Conservation (phyloP, 2,888 invertebrate species). For the Strigamia maritima region DNA sequence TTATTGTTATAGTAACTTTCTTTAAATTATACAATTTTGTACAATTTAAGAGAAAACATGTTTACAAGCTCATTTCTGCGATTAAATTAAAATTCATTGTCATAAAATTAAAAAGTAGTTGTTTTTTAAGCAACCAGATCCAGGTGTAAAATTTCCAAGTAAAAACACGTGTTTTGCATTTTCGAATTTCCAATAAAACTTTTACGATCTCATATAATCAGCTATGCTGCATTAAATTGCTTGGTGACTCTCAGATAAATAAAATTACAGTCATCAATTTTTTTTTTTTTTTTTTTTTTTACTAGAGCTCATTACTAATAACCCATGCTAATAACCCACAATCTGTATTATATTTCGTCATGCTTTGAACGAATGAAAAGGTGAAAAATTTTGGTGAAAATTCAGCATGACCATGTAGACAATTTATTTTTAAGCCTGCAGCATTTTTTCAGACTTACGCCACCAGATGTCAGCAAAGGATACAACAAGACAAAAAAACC, state of each 20-base stretch:
- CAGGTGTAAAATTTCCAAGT: not conserved
- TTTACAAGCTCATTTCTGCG: not conserved
- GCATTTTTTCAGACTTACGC: not conserved
- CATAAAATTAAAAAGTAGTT: not conserved
- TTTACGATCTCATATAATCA: not conserved
- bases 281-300: too few relatives aligned
- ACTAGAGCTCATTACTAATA: not conserved
- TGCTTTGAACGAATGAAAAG: not conserved
- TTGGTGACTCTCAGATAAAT: not conserved
- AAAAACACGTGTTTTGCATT: not conserved
- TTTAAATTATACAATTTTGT: too few relatives aligned
- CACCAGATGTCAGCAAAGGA: not conserved
- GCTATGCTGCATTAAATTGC: not conserved
- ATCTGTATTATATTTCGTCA: too few relatives aligned
- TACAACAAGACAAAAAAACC: not conserved
- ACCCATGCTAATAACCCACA: not conserved
- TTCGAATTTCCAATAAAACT: not conserved
- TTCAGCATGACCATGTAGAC: too few relatives aligned
- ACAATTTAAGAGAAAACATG: too few relatives aligned
- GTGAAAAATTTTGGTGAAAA: too few relatives aligned
- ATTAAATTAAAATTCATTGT: not conserved
- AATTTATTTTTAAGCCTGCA: too few relatives aligned
- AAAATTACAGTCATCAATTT: constrained; percentile 2
- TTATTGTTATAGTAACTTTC: too few relatives aligned
- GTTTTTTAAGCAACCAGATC: not conserved